Conservation (phyloP, 2,113 vertebrate species). For the Tonatia bakeri region DNA sequence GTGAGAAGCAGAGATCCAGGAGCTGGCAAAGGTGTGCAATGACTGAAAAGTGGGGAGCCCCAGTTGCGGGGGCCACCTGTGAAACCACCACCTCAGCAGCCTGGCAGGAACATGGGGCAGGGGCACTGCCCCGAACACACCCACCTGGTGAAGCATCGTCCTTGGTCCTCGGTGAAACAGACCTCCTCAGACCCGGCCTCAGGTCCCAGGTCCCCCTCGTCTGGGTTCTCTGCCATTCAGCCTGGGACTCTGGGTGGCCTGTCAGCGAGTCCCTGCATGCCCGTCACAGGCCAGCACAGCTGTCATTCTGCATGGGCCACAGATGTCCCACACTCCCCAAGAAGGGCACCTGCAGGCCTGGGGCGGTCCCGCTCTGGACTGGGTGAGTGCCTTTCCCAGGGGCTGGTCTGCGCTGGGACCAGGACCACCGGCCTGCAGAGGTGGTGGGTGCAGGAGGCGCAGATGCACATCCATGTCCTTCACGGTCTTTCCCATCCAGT, state of each 20-base stretch:
- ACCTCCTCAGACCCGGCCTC: neutral
- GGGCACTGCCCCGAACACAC: fast-evolving
- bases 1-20: neutral
- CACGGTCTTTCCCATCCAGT: neutral
- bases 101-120: neutral
- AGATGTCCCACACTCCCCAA: neutral
- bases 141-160: neutral
- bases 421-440: too few species aligned
- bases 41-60: neutral
- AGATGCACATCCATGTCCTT: neutral
- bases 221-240: neutral
- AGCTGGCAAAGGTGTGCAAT: neutral
- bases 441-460: neutral
- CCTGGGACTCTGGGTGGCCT: neutral
- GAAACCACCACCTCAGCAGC: neutral
- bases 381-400: neutral
- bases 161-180: neutral
- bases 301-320: neutral
- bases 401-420: neutral
- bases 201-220: neutral
- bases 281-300: neutral
- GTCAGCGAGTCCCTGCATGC: too few species aligned
- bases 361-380: neutral
- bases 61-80: neutral
- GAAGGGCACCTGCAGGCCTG: neutral